phyloP scores from a whole-genome alignment of 2,113 vertebrate species.

The Marmota monax region DNA sequence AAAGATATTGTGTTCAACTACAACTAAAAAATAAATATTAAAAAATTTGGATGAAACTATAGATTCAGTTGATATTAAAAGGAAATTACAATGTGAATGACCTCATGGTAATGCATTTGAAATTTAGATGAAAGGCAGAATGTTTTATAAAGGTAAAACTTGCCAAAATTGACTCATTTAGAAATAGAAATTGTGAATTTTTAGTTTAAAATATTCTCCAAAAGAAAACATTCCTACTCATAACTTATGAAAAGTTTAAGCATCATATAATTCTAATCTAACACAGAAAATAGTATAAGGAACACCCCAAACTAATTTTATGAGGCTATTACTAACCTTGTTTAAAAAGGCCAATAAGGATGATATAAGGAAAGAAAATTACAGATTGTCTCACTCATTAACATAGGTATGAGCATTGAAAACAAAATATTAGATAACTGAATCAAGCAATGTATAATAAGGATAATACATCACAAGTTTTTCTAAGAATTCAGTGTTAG shows the following conservation, averaged over 20 bases:
- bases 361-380: not conserved
- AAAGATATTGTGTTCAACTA: too few relatives aligned
- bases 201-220: not conserved
- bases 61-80: not conserved
- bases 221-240: not conserved
- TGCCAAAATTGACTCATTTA: not conserved
- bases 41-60: not conserved
- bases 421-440: not conserved
- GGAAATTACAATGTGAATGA: not conserved
- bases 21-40: too few relatives aligned
- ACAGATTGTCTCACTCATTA: not conserved
- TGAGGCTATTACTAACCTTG: not conserved
- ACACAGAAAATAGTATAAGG: not conserved
- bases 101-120: not conserved
- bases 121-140: not conserved
- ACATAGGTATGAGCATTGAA: not conserved
- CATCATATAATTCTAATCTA: not conserved
- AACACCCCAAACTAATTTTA: not conserved
- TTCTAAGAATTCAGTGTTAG: not conserved
- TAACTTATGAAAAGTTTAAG: constrained; percentile 2
- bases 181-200: not conserved
- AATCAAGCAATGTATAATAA: constrained; percentile 12
- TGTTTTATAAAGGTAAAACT: not conserved
- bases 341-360: constrained; percentile 1
- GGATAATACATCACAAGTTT: not conserved